phyloP scores from a whole-genome alignment of 2,888 invertebrate species.

The Phyllotreta cruciferae region DNA sequence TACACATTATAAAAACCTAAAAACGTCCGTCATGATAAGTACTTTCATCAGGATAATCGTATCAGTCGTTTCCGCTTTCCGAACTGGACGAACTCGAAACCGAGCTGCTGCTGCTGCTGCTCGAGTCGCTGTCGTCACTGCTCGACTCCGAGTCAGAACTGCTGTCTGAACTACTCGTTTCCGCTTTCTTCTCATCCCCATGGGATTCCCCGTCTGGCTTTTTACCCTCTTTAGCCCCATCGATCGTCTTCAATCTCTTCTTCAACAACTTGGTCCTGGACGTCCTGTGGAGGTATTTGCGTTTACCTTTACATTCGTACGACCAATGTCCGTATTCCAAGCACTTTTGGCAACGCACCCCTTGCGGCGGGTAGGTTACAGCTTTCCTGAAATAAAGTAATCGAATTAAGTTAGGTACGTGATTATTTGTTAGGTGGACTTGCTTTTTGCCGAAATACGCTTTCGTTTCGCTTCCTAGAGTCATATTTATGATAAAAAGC shows the following conservation, averaged over 20 bases:
- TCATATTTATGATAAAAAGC: not conserved
- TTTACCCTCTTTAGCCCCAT: slow-evolving; percentile 43
- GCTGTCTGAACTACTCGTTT: slow-evolving; percentile 32
- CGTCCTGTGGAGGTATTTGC: slow-evolving; percentile 84
- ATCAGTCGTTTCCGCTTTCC: slow-evolving; percentile 23
- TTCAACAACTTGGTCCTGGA: slow-evolving; percentile 84
- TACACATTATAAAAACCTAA: too few species aligned
- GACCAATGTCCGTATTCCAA: slow-evolving; percentile 94
- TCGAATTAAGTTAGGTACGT: slow-evolving; percentile 9
- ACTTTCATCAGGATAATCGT: slow-evolving; percentile 8
- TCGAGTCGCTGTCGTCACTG: slow-evolving; percentile 39
- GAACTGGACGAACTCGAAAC: slow-evolving; percentile 30
- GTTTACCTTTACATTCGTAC: slow-evolving; percentile 89
- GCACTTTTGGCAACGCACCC: slow-evolving; percentile 90
- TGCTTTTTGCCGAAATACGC: slow-evolving; percentile 37
- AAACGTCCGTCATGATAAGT: not conserved
- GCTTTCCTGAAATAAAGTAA: slow-evolving; percentile 63
- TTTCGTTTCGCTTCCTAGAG: slow-evolving; percentile 31
- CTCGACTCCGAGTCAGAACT: slow-evolving; percentile 36
- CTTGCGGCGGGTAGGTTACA: slow-evolving; percentile 72
- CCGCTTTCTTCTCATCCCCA: not conserved
- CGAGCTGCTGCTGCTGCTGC: slow-evolving; percentile 34
- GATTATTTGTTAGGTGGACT: slow-evolving; percentile 14
- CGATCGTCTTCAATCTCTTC: slow-evolving; percentile 66
- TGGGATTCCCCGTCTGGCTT: slow-evolving; percentile 32